Evolutionary conservation across 1,140 invertebrate species (phyloP), one percentile per base, ranked within the genome.

Genomic region (Aphelinus atriplicis): DNA sequence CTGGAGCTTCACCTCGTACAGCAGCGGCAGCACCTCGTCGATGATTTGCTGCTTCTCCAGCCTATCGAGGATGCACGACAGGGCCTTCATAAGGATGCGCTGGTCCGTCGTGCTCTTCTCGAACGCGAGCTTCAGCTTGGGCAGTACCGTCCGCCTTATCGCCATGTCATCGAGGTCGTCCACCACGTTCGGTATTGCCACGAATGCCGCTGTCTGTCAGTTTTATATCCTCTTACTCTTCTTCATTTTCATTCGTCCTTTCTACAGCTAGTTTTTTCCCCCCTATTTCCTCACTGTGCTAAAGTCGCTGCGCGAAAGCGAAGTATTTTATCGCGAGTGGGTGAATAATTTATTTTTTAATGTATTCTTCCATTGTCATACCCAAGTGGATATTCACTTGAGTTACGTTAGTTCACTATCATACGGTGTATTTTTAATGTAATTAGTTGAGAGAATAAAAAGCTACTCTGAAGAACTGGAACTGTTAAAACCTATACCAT

Each of bases 11-110:
- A 97, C 95, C 77, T 95, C 93, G 76, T 93, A 94, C n/a, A 99
- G 89, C 71, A 98, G 90, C 1, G 96, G 97, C 77, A 98, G 90
- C 0, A 99, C 95, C 78, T 97, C 94, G 79, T 98, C 97, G 76
- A 97, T 92, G 63, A 98, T 96, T 82, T 95, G 93, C 63, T 92
- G 91, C 78, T 95, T 94, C 77, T 98, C 96, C 71, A 99, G 88
- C 69, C 95, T 92, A 77, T 94, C 92, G 61, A 97, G 87, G 1
- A 94, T 94, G 83, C 94, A 94, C 1, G 91, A 91, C 0, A 96
- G 86, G 9, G 95, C 93, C 77, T 94, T 93, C 79, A 93, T 91
- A 5, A 95, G 90, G 58, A 95, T 90, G 80, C 94, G 94, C 2
- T 93, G 84, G 82, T 96, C 95, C 46, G 88, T 90, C 45, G 92